phyloP scores from a whole-genome alignment of 2,888 invertebrate species.

The Laothoe populi region DNA sequence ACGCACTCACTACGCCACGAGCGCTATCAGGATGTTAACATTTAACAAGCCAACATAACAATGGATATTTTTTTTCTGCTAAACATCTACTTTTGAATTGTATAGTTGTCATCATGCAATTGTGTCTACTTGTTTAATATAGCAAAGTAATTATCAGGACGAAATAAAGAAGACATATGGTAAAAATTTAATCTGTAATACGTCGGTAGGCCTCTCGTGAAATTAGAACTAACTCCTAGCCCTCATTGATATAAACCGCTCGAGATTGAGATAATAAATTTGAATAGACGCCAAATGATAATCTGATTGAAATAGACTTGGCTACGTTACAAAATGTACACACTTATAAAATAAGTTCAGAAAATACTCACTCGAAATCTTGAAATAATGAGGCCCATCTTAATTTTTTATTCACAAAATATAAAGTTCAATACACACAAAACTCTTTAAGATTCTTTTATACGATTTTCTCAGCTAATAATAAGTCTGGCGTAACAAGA shows the following conservation, averaged over 20 bases:
- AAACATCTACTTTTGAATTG: too few species aligned
- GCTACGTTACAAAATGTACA: slow-evolving; percentile 63
- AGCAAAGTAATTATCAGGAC: neutral
- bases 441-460: slow-evolving; percentile 48
- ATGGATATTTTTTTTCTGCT: too few species aligned
- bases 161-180: neutral
- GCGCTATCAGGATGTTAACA: too few species aligned
- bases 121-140: neutral
- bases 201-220: neutral
- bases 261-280: slow-evolving; percentile 37
- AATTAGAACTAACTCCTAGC: neutral
- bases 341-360: slow-evolving; percentile 37
- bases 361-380: slow-evolving; percentile 87
- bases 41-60: too few species aligned
- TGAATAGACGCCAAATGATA: slow-evolving; percentile 74
- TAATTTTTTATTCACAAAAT: slow-evolving; percentile 39
- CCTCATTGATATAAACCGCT: neutral
- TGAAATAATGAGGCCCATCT: slow-evolving; percentile 88
- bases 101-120: too few species aligned
- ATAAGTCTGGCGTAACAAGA: slow-evolving; percentile 70
- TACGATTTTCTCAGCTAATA: slow-evolving; percentile 59
- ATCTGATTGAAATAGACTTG: slow-evolving; percentile 74
- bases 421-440: slow-evolving; percentile 39
- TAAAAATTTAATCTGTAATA: neutral
- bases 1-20: too few species aligned